Percentiles rank a stretch among this genome's conserved stretches.
Evolutionary conservation across 2,797 vertebrate species (phyloP).

Genomic region (Dicrostonyx torquatus): DNA sequence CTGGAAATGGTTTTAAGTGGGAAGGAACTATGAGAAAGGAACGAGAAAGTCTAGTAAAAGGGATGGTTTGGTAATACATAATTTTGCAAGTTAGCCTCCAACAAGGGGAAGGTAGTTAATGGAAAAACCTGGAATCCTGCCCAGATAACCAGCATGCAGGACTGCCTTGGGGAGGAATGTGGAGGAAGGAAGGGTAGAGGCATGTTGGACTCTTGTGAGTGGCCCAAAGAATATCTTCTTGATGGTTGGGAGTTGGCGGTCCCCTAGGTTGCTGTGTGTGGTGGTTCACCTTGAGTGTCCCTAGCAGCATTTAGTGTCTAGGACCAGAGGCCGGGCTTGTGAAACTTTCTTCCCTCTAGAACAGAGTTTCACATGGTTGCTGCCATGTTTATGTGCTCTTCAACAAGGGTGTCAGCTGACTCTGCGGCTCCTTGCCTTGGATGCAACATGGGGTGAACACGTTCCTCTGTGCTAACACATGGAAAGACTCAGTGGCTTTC

Average conservation of each 20-base stretch:
- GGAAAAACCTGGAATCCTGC: neutral
- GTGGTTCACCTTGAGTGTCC: neutral
- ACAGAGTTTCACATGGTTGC: neutral
- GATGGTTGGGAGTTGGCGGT: neutral
- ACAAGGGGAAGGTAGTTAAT: slow-evolving; percentile 20
- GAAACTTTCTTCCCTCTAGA: neutral
- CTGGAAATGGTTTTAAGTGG: slow-evolving; percentile 29
- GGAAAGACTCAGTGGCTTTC: neutral
- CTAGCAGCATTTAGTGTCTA: neutral
- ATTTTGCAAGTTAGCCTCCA: slow-evolving; percentile 13
- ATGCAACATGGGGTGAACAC: neutral
- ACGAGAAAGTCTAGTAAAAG: slow-evolving; percentile 31
- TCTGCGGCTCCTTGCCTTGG: neutral
- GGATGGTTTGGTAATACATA: neutral
- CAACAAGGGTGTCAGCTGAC: neutral
- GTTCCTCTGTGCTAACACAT: neutral
- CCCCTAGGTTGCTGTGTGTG: neutral
- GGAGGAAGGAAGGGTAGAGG: neutral
- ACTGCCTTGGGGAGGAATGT: neutral
- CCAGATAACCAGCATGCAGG: neutral
- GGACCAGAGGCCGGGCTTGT: neutral
- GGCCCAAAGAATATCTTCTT: neutral
- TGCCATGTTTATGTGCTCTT: neutral
- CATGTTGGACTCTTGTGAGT: neutral
- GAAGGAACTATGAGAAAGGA: neutral